Base-by-base conservation (phyloP, 2,797 vertebrate genomes). In the Thaleichthys pacificus region DNA sequence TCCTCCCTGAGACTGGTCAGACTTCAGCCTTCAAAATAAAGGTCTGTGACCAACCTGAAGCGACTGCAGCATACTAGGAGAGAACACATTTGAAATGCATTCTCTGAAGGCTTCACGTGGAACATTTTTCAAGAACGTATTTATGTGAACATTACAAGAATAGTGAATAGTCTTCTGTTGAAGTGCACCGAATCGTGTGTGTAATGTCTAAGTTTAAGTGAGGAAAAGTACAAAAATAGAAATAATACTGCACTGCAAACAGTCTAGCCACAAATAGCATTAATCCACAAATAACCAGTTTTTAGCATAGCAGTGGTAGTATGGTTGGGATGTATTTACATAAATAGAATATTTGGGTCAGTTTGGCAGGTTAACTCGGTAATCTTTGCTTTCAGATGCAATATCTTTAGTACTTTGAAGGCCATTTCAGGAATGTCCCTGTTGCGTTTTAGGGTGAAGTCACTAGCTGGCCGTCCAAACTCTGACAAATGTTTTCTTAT, bases 401-500 rank as follows among this genome's bases (percentile, higher is more conserved):
- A 68, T 73, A 63, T 75, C 76, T 77, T 79, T 70, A 8, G 9
- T 35, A 21, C 61, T 78, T 47, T 47, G 75, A 78, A 71, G 82
- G 28, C 69, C 77, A 72, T 83, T 80, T 73, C 54, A 58, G 74
- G 75, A 80, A 83, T 80, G 75, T 80, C 77, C 71, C 74, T 57
- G 81, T 60, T 63, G 86, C 84, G 80, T 26, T 72, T 42, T 71
- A 77, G 74, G 72, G 76, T 84, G 86, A 88, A 85, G 88, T 88
- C 87, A 87, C 71, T 49, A 73, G 62, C 82, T 69, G 76, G 78
- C 69, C 30, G 61, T 81, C 71, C 68, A 66, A 79, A 32, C 76
- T 70, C 81, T 84, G 86, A 85, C 81, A 32, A 85, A 80, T 82
- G 81, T 86, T 85, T 89, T 86, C 88, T 88, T 88, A 78, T 82